phyloP scores from a whole-genome alignment of 2,797 vertebrate species.

The Lepilemur septentrionalis region DNA sequence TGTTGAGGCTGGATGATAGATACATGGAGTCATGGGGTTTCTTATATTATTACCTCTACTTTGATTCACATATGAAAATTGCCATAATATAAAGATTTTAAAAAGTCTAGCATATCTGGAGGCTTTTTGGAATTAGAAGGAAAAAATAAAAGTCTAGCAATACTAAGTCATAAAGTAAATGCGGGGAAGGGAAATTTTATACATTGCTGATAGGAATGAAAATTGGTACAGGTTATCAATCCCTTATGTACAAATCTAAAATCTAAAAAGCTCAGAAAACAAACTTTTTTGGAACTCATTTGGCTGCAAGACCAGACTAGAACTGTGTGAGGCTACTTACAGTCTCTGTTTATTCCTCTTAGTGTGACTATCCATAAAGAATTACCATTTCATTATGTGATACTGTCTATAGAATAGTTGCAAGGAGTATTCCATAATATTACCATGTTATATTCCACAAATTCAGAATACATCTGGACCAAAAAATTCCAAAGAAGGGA shows the following conservation, averaged over 20 bases:
- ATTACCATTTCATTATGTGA: not conserved
- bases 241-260: not conserved
- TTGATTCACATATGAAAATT: slow-evolving; percentile 17
- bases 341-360: not conserved
- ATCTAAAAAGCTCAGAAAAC: slow-evolving; percentile 18
- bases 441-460: not conserved
- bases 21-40: not conserved
- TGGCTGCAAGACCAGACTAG: not conserved
- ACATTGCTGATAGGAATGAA: not conserved
- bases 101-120: not conserved
- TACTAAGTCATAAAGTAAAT: not conserved
- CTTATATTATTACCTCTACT: not conserved
- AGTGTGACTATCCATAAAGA: not conserved
- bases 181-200: slow-evolving; percentile 6
- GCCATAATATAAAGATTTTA: slow-evolving; percentile 3
- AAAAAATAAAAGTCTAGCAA: not conserved
- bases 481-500: slow-evolving; percentile 1
- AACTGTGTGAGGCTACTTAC: not conserved
- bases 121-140: no score
- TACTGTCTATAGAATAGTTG: not conserved
- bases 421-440: not conserved
- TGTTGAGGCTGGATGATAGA: not conserved
- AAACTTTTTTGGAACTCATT: not conserved
- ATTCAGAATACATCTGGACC: not conserved
- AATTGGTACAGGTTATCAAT: not conserved